These are phyloP conservation scores for Horisme vitalbata DNA, from an alignment of 2,888 invertebrate species.

Conservation along the genomic window DNA sequence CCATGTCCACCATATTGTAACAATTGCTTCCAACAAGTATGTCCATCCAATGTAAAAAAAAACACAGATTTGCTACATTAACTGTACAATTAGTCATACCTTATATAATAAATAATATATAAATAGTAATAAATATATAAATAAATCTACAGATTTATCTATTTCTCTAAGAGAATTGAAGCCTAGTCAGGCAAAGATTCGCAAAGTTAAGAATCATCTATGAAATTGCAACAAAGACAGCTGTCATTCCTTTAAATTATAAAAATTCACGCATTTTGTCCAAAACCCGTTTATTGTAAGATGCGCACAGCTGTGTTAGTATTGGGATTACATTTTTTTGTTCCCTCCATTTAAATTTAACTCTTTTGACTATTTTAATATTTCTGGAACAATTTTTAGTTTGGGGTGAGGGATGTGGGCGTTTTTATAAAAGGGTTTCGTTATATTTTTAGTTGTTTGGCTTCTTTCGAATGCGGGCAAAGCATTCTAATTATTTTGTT, in stretches of 20 bases:
- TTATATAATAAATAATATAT: too few relatives aligned
- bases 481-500: slow-evolving; percentile 50
- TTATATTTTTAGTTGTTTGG: slow-evolving; percentile 54
- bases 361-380: slow-evolving; percentile 83
- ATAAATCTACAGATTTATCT: too few relatives aligned
- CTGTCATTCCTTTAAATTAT: slow-evolving; percentile 14
- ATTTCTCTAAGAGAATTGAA: too few relatives aligned
- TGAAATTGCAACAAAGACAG: background rate
- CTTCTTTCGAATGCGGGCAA: slow-evolving; percentile 62
- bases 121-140: too few relatives aligned
- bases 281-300: slow-evolving; percentile 50
- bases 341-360: slow-evolving; percentile 79
- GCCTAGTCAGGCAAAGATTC: too few relatives aligned
- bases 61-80: too few relatives aligned
- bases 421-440: slow-evolving; percentile 59
- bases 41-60: too few relatives aligned
- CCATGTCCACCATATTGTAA: too few relatives aligned
- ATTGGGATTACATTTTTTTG: slow-evolving; percentile 69
- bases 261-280: slow-evolving; percentile 28
- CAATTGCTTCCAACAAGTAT: too few relatives aligned
- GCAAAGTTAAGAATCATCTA: background rate
- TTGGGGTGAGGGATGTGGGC: slow-evolving; percentile 70
- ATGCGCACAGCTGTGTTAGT: slow-evolving; percentile 77
- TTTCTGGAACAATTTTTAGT: slow-evolving; percentile 72
- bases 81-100: too few relatives aligned